Conservation (phyloP, 30 jellyfish, hydroid and myxozoan species). For the Sanderia malayensis region DNA sequence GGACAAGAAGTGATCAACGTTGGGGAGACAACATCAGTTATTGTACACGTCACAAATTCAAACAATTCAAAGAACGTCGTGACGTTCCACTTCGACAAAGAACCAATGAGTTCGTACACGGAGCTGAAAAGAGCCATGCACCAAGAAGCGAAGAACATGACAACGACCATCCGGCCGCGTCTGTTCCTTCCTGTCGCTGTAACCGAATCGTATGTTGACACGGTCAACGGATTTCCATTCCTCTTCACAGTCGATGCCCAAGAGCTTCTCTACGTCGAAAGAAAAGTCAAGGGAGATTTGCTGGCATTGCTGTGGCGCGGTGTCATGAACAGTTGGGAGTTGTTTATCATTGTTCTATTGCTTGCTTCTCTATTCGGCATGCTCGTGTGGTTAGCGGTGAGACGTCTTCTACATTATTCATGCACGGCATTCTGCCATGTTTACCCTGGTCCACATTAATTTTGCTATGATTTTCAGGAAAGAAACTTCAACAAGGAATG, state of each 20-base stretch:
- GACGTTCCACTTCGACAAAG: constrained; percentile 22
- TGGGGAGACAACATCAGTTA: background rate
- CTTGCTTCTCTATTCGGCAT: constrained; percentile 22
- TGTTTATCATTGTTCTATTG: constrained; percentile 16
- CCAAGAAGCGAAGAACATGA: constrained; percentile 1
- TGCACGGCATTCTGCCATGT: no score
- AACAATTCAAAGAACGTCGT: background rate
- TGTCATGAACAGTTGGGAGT: constrained; percentile 29
- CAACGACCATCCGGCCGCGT: background rate
- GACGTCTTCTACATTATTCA: background rate
- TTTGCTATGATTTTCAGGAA: background rate
- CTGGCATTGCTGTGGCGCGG: constrained; percentile 31
- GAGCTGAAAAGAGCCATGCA: background rate
- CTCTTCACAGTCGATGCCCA: constrained; percentile 15
- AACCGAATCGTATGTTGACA: constrained; percentile 9
- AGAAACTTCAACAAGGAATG: constrained; percentile 1
- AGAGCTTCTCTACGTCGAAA: constrained; percentile 18
- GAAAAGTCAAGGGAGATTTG: constrained; percentile 18
- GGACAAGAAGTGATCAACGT: background rate
- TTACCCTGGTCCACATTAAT: background rate
- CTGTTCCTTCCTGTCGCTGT: constrained; percentile 34
- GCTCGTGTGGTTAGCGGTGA: constrained; percentile 36
- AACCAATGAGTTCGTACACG: constrained; percentile 11
- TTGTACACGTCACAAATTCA: background rate
- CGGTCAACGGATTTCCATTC: constrained; percentile 40